These are phyloP conservation scores for Alentia gelatinosa DNA, from an alignment of 2,888 invertebrate species.

Conservation along the genomic window DNA sequence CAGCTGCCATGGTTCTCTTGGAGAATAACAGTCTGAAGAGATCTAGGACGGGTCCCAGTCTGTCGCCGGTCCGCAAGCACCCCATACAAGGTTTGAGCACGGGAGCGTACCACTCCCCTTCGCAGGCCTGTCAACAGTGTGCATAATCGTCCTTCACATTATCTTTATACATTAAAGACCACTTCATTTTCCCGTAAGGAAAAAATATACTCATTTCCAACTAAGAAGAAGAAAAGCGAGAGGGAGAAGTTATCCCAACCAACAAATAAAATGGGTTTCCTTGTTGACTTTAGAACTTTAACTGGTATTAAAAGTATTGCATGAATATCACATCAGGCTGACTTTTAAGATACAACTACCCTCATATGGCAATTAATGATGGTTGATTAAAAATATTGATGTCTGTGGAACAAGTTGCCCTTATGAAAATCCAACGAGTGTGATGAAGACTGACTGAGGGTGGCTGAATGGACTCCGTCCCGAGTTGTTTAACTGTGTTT, in stretches of 20 bases:
- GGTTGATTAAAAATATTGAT: too few species aligned
- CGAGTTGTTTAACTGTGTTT: too few species aligned
- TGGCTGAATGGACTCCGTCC: too few species aligned
- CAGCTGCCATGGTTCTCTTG: not conserved
- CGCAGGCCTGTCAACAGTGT: not conserved
- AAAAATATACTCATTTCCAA: not conserved
- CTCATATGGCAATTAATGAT: too few species aligned
- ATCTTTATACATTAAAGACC: not conserved
- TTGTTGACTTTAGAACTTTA: not conserved
- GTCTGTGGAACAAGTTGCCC: too few species aligned
- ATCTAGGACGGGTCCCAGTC: not conserved
- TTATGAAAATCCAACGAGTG: too few species aligned
- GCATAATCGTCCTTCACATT: not conserved
- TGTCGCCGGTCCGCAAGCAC: not conserved
- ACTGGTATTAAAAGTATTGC: not conserved
- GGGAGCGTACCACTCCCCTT: not conserved
- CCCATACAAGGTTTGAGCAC: not conserved
- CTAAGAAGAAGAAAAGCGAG: not conserved
- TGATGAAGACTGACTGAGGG: too few species aligned
- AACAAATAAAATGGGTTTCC: not conserved
- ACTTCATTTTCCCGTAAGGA: not conserved
- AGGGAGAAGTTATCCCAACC: too few species aligned
- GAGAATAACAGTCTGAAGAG: constrained; percentile 23
- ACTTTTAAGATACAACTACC: too few species aligned
- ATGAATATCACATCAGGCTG: too few species aligned